Base-by-base conservation (phyloP, 2,797 vertebrate genomes). In the Cyprinella venusta region DNA sequence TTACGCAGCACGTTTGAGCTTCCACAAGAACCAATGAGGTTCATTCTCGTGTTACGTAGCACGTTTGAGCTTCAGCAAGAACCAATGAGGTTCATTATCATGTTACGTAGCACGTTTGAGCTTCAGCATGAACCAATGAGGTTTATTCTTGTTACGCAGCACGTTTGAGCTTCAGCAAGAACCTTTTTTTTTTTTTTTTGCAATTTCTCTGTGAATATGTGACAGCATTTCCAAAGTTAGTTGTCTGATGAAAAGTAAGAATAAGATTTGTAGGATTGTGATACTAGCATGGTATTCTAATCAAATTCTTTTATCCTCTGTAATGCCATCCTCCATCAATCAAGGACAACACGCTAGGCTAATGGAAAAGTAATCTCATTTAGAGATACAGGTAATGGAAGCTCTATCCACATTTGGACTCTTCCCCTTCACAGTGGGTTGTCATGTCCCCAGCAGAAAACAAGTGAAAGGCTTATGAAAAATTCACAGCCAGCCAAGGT, bases 401-500 rank as follows among this genome's bases (percentile, higher is more conserved):
- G 77, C 10, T 83, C 83, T 79, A 72, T 67, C 61, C 38, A 84
- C 78, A 48, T 82, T 80, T 69, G 85, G 80, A 88, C 88, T 88
- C 81, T 52, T 80, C 89, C 87, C 88, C 75, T 82, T 90, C 86
- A 89, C 88, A 83, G 83, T 86, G 68, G 75, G 84, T 87, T 86
- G 88, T 87, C 86, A 82, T 85, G 79, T 87, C 88, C 90, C 85
- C 42, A 80, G 82, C 83, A 82, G 52, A 86, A 87, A 84, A 88
- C 50, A 91, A 90, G 87, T 87, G 81, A 92, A 90, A 89, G 89
- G 80, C 83, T 77, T 79, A 91, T 92, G 87, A 93, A 92, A 92
- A 89, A 92, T 92, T 92, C 89, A 92, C 85, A 75, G 76, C 82
- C 75, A 68, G 82, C 56, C 61, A 64, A 82, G 76, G 59, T 84